Evolutionary conservation across 2,888 invertebrate genomes (phyloP), one percentile per base, ranked within the genome.

Genomic region (Arge pagana): DNA sequence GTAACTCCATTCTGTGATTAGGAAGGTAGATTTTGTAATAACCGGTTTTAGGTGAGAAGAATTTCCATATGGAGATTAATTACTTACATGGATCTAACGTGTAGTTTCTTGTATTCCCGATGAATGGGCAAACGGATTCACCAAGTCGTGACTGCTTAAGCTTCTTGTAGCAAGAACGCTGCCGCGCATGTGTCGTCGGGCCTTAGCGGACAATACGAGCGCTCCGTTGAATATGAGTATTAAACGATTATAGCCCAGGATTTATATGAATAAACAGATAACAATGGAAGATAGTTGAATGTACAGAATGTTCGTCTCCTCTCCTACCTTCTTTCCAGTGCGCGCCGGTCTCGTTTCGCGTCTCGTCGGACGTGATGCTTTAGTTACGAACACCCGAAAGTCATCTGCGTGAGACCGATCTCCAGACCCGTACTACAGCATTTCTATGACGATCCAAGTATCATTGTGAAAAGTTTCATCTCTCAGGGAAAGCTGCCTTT

Each of bases 171-270:
- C 65, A 62, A 55, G 56, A 58, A 66, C 71, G 68, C 68, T 67
- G 57, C 51, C 62, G 62, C 65, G 74, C 73, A 71, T 72, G 66
- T 66, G 65, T 65, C 60, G 65, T 54, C 63, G 63, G 63, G 69
- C 67, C 71, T 72, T 70, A 55, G 60, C 63, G 62, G 56, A 56
- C 55, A 45, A 45, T 45, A 45, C 54, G 52, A 55, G 57, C 54
- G 3, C 53, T 50, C 53, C 60, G 61, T 62, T 71, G 65, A 70
- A 68, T 70, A 65, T 64, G 61, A 63, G 71, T 66, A 70, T 71
- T 70, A 70, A 68, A 65, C 65, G 70, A 71, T 71, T 71, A 71
- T 66, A 63, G 63, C 62, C 62, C 60, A 59, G 65, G 68, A 65
- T 67, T 68, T 64, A 67, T 67, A 68, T 68, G 64, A 66, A 69